Conservation (phyloP, 2,797 vertebrate species). For the Crypturellus tataupa region DNA sequence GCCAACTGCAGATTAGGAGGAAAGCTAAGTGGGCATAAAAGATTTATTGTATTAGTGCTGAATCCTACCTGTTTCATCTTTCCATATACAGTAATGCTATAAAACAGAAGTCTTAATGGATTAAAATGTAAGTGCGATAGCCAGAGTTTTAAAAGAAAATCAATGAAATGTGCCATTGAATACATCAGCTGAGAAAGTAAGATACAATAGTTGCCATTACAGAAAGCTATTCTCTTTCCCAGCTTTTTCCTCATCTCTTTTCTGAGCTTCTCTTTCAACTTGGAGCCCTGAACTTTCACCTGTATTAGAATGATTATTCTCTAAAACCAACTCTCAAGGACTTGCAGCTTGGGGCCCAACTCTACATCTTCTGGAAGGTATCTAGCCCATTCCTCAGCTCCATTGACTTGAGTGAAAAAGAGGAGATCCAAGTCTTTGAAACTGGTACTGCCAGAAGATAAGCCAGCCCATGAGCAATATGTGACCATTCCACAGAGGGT, state of each 20-base stretch:
- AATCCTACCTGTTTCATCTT: conserved; percentile 21
- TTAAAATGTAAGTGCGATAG: conserved; percentile 29
- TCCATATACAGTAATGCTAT: not conserved
- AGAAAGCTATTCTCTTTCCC: conserved; percentile 14
- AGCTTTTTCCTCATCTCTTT: not conserved
- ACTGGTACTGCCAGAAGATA: not conserved
- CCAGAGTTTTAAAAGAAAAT: conserved; percentile 12
- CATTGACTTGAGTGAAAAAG: not conserved
- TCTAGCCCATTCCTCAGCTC: not conserved
- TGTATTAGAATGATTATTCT: not conserved
- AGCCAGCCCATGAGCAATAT: fast-evolving
- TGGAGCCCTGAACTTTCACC: not conserved
- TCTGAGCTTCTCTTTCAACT: not conserved
- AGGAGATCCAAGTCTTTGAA: not conserved
- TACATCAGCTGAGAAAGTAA: conserved; percentile 32
- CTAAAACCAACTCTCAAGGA: not conserved
- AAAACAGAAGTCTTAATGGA: conserved; percentile 28
- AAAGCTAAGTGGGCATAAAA: not conserved
- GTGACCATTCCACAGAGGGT: fast-evolving
- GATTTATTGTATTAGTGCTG: conserved; percentile 14
- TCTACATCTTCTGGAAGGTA: not conserved
- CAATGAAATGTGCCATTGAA: conserved; percentile 52
- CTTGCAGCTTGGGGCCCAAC: not conserved
- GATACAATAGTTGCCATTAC: conserved; percentile 34
- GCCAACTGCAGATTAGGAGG: not conserved